Percentiles rank a stretch among this genome's conserved stretches.
Conservation (phyloP, 1,140 invertebrate species). For the Antheraea mylitta region DNA sequence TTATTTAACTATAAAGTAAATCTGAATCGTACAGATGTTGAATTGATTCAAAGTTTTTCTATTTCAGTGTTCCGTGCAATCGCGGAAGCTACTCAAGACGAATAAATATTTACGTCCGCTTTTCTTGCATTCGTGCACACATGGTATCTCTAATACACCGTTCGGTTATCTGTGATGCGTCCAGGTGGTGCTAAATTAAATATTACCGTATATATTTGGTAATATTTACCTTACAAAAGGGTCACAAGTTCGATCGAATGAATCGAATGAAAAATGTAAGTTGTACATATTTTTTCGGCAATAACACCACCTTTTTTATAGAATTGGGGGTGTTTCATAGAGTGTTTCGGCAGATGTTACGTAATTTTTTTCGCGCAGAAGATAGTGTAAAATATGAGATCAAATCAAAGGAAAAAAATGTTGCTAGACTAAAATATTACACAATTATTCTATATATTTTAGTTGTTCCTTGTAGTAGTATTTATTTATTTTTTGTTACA, state of each 20-base stretch:
- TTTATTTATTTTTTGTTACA: too few relatives aligned
- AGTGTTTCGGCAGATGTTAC: too few relatives aligned
- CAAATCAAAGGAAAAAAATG: too few relatives aligned
- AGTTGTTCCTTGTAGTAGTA: too few relatives aligned
- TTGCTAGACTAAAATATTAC: too few relatives aligned
- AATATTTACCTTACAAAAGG: not conserved
- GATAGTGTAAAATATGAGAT: too few relatives aligned
- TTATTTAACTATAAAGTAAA: not conserved
- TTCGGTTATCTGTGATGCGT: conserved; percentile 1
- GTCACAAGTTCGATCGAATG: not conserved
- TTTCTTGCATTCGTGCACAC: conserved; percentile 27
- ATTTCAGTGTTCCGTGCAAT: not conserved
- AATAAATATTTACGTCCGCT: conserved; percentile 48
- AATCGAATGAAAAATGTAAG: not conserved
- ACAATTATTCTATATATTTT: too few relatives aligned
- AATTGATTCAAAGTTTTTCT: not conserved
- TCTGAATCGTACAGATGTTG: not conserved
- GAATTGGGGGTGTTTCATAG: too few relatives aligned
- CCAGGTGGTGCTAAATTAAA: not conserved
- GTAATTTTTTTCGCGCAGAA: too few relatives aligned
- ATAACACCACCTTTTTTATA: too few relatives aligned
- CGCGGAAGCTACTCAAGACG: conserved; percentile 45
- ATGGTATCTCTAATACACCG: conserved; percentile 26
- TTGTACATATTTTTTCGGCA: too few relatives aligned
- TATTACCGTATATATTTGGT: not conserved